These are phyloP conservation scores for Actias luna DNA, from an alignment of 2,888 invertebrate genomes.

Conservation along the genomic window DNA sequence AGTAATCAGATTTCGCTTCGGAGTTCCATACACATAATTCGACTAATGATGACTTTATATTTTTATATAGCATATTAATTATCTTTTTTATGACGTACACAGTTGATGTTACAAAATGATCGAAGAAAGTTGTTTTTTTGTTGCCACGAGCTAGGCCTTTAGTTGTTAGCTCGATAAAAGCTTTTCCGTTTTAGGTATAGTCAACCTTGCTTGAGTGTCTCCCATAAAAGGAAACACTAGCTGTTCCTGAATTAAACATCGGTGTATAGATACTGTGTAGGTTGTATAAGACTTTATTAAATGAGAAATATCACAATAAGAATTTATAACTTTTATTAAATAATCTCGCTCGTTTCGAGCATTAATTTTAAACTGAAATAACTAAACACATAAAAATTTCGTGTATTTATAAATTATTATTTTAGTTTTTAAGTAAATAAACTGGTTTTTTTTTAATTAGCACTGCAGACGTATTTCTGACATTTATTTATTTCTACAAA, in stretches of 20 bases:
- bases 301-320: neutral
- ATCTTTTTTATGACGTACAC: neutral
- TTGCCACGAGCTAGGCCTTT: conserved; percentile 36
- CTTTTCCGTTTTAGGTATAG: conserved; percentile 55
- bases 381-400: too few relatives aligned
- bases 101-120: conserved; percentile 2
- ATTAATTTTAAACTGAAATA: too few relatives aligned
- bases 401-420: too few relatives aligned
- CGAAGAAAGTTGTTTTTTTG: conserved; percentile 31
- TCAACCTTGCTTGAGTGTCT: conserved; percentile 44
- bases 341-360: too few relatives aligned
- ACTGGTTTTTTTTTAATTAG: too few relatives aligned
- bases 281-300: neutral
- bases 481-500: too few relatives aligned
- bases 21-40: too few relatives aligned
- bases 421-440: too few relatives aligned
- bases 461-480: too few relatives aligned
- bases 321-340: too few relatives aligned
- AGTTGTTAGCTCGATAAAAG: conserved; percentile 57
- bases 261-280: conserved; percentile 1
- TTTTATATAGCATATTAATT: neutral
- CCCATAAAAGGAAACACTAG: conserved; percentile 48
- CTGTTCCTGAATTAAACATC: conserved; percentile 24
- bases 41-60: neutral
- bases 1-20: too few relatives aligned